These are phyloP conservation scores for Phymatocera aterrima DNA, from an alignment of 2,888 invertebrate species.

Conservation along the genomic window DNA sequence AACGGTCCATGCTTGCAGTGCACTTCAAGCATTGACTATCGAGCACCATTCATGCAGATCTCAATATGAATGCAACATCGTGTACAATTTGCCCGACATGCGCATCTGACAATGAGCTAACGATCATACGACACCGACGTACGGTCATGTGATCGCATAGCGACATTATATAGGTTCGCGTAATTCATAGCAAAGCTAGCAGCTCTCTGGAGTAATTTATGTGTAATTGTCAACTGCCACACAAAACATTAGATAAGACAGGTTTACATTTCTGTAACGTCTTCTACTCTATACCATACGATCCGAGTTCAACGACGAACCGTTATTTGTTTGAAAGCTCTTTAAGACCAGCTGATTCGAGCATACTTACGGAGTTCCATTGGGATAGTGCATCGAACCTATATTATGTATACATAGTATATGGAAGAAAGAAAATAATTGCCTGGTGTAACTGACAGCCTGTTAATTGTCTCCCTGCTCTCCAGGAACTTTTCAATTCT, in stretches of 20 bases:
- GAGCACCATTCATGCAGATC: neutral
- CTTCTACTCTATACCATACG: neutral
- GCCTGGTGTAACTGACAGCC: neutral
- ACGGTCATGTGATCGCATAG: neutral
- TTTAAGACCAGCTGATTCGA: neutral
- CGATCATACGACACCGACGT: neutral
- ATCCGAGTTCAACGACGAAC: neutral
- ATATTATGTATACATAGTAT: too few species aligned
- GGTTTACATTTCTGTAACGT: neutral
- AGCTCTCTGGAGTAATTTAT: slow-evolving; percentile 7
- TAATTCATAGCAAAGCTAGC: neutral
- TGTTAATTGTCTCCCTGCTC: neutral
- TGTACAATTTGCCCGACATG: neutral
- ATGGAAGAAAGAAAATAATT: neutral
- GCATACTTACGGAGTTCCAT: too few species aligned
- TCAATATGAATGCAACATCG: neutral
- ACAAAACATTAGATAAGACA: neutral
- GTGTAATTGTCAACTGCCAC: neutral
- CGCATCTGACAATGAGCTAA: neutral
- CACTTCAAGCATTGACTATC: too few species aligned
- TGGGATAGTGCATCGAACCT: neutral
- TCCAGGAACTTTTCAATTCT: neutral
- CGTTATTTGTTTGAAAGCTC: neutral
- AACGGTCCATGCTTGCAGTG: too few species aligned
- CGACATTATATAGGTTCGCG: neutral